These are phyloP conservation scores for Apis mellifera DNA, from an alignment of 1,140 invertebrate species.

Conservation along the genomic window DNA sequence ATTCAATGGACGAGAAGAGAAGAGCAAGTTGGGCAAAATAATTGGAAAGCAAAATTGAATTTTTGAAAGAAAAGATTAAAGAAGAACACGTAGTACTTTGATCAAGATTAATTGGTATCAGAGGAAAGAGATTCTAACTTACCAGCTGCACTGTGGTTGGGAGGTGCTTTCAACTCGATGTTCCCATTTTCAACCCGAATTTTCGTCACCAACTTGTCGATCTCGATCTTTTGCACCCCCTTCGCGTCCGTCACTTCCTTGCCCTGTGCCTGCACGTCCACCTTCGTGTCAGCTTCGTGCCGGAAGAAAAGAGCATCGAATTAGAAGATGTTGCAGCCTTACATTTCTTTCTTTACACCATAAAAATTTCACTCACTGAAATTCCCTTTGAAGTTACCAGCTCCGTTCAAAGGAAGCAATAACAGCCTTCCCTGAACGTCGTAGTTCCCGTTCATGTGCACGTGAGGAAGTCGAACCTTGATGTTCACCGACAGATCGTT, in stretches of 20 bases:
- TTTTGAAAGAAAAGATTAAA: not conserved
- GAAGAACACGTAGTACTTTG: too few species aligned
- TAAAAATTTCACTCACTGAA: constrained; percentile 84
- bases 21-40: not conserved
- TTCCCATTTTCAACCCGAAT: constrained; percentile 84
- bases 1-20: not conserved
- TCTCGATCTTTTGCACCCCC: constrained; percentile 83
- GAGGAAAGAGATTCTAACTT: constrained; percentile 30
- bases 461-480: constrained; percentile 83
- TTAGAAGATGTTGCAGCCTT: too few species aligned
- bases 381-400: constrained; percentile 86
- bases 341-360: too few species aligned
- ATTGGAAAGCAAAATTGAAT: not conserved
- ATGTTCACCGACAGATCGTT: constrained; percentile 83
- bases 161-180: constrained; percentile 80
- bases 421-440: constrained; percentile 86
- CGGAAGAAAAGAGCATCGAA: constrained; percentile 10
- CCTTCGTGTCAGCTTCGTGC: constrained; percentile 82
- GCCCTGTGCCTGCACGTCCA: constrained; percentile 81
- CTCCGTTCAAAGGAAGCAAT: constrained; percentile 85
- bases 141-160: constrained; percentile 78
- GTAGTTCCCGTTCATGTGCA: constrained; percentile 85
- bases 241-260: constrained; percentile 83
- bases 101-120: not conserved
- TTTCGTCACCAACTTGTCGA: constrained; percentile 84